These are phyloP conservation scores for Sylvilagus floridanus DNA, from an alignment of 2,797 vertebrate species.

Conservation along the genomic window DNA sequence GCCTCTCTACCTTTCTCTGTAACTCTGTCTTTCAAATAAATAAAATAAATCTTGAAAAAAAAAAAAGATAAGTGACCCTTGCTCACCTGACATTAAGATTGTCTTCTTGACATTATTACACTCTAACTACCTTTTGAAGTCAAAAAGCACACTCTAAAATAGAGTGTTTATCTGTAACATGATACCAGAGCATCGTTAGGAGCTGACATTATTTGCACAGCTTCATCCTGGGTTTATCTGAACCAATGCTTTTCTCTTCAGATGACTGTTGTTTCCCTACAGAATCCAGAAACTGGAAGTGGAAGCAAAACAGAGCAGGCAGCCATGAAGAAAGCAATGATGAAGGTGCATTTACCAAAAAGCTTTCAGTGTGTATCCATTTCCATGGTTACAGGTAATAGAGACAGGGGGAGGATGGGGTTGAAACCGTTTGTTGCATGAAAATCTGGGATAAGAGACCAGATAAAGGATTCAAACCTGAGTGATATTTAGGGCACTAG, in stretches of 20 bases:
- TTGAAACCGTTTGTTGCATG: conserved; percentile 11
- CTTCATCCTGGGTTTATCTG: background rate
- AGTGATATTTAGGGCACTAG: background rate
- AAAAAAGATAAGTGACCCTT: background rate
- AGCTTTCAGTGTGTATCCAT: conserved; percentile 39
- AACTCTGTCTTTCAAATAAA: no score
- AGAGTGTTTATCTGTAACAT: background rate
- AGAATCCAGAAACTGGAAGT: conserved; percentile 15
- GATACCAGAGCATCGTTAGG: background rate
- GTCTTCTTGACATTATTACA: background rate
- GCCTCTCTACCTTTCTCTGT: no score
- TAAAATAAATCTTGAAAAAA: no score
- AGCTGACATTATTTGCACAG: background rate
- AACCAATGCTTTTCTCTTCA: background rate
- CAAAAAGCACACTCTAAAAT: background rate
- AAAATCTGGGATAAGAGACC: conserved; percentile 35
- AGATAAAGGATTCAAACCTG: conserved; percentile 40
- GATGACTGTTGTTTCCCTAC: background rate
- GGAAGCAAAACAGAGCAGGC: background rate
- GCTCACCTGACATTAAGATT: background rate
- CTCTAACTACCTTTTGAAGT: background rate
- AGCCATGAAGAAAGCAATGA: conserved; percentile 14
- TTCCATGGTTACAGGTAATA: conserved; percentile 73
- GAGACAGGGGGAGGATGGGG: background rate
- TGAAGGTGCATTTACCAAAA: conserved; percentile 10